Conservation (phyloP, 2,113 vertebrate genomes). For the Syngnathus scovelli region DNA sequence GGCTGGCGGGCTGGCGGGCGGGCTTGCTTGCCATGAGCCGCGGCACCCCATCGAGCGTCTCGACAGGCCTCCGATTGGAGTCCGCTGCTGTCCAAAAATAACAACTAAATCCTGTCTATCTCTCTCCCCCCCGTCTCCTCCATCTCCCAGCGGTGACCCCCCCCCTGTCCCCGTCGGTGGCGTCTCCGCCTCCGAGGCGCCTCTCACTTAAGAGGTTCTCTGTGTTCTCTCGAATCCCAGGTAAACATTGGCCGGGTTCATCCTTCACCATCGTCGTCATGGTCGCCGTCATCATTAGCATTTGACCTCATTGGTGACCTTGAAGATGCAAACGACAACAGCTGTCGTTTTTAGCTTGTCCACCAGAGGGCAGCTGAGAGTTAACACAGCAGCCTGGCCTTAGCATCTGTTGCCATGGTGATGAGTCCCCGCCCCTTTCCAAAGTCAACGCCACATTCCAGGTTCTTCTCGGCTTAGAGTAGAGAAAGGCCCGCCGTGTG, state of each 20-base stretch:
- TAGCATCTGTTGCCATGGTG: not conserved
- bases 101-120: constrained; percentile 31
- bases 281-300: not conserved
- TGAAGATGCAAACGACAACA: not conserved
- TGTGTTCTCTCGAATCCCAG: constrained; percentile 80
- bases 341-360: not conserved
- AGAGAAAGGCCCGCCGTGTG: too few relatives aligned
- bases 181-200: constrained; percentile 69
- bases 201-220: constrained; percentile 78
- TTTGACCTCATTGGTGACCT: not conserved
- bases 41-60: not conserved
- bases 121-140: constrained; percentile 31
- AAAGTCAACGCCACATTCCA: not conserved
- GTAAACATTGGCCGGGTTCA: constrained; percentile 62
- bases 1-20: too few relatives aligned
- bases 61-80: not conserved
- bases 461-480: not conserved
- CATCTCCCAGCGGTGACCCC: constrained; percentile 65
- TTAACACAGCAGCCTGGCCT: not conserved
- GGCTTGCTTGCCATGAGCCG: not conserved
- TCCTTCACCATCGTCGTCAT: not conserved
- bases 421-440: not conserved
- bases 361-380: not conserved
- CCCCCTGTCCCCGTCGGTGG: constrained; percentile 69
- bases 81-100: not conserved